Percentiles rank a stretch among this genome's conserved stretches.
Conservation (phyloP, 2,888 invertebrate species). For the Lasioglossum leucozonium region DNA sequence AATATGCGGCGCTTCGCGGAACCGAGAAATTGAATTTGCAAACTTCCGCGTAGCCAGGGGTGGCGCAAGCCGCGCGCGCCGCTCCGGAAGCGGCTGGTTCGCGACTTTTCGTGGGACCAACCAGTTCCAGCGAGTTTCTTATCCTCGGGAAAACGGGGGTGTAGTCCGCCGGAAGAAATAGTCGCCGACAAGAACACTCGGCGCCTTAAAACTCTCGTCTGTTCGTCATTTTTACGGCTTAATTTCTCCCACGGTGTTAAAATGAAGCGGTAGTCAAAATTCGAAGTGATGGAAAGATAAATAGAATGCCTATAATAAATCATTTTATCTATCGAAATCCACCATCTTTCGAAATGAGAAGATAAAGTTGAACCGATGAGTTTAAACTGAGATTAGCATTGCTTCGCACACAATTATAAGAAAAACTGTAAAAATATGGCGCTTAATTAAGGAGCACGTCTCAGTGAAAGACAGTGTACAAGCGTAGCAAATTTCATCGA, state of each 20-base stretch:
- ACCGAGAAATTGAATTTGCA: slow-evolving; percentile 74
- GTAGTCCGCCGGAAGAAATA: not conserved
- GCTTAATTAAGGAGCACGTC: no score
- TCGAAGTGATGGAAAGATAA: not conserved
- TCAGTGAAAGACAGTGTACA: no score
- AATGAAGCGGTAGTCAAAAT: not conserved
- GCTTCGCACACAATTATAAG: no score
- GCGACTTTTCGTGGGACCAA: slow-evolving; percentile 49
- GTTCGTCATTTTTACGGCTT: not conserved
- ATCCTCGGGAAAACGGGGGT: slow-evolving; percentile 14
- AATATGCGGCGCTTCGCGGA: slow-evolving; percentile 71
- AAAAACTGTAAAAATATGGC: no score
- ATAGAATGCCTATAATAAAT: not conserved
- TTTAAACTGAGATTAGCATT: no score
- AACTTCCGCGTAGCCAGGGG: slow-evolving; percentile 56
- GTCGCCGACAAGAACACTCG: not conserved
- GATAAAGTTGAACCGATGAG: no score
- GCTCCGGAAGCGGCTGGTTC: slow-evolving; percentile 22
- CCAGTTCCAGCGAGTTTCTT: slow-evolving; percentile 8
- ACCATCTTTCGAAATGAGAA: no score
- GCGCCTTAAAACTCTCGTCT: not conserved
- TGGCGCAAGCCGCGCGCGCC: slow-evolving; percentile 26
- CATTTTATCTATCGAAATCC: not conserved
- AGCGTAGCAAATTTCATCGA: not conserved
- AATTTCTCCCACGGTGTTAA: not conserved